A percentile compares a stretch with the other conserved stretches of the same genome.
These are phyloP conservation scores for Gryon sp. DNA, from an alignment of 1,140 invertebrate species.

Conservation along the genomic window DNA sequence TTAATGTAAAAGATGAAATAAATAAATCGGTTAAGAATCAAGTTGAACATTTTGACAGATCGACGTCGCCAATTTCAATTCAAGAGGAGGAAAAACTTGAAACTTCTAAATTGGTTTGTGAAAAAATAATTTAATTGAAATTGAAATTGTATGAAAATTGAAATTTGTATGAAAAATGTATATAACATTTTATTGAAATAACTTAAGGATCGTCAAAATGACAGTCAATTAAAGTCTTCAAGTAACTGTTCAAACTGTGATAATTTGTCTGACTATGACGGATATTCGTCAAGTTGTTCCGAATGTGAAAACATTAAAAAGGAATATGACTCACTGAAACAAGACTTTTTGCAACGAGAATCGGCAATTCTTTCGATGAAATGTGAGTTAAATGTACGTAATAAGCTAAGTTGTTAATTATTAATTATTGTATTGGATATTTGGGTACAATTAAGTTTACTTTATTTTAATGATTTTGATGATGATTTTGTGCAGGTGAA, in stretches of 20 bases:
- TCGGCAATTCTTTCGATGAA: conserved; percentile 47
- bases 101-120: background rate
- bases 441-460: background rate
- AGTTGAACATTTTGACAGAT: too few species aligned
- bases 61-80: background rate
- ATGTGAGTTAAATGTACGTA: conserved; percentile 48
- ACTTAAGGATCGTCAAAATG: background rate
- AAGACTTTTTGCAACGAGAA: conserved; percentile 54
- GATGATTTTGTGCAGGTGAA: conserved; percentile 33
- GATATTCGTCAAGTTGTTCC: conserved; percentile 21
- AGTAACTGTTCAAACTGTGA: conserved; percentile 29
- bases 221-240: background rate
- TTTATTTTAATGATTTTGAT: background rate
- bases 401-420: background rate
- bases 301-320: conserved; percentile 9
- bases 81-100: too few species aligned
- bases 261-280: conserved; percentile 27
- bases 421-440: background rate
- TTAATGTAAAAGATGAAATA: too few species aligned
- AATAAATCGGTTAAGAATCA: too few species aligned
- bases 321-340: conserved; percentile 27
- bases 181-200: background rate
- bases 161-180: background rate
- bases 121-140: background rate
- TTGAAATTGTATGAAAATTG: background rate